Evolutionary conservation across 2,888 invertebrate genomes (phyloP), one percentile per base, ranked within the genome.

Genomic region (Erebia ligea): DNA sequence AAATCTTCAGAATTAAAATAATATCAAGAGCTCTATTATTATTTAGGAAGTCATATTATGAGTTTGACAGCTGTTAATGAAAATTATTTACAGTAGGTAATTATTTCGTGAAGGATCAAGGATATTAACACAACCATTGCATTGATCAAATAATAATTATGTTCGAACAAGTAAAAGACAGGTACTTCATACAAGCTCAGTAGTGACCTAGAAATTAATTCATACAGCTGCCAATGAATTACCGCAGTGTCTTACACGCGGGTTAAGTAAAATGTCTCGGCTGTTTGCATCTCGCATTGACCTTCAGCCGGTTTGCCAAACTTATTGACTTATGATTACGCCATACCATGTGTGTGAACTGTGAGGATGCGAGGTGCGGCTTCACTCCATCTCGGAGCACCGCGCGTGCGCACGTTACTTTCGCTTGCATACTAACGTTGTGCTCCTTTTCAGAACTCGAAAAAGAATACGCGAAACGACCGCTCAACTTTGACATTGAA

Each of bases 401-500:
- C 78, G 82, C 81, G 85, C 87, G 88, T 77, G 88, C 89, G 89
- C 86, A 77, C 88, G 88, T 83, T 81, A 82, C 80, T 72, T 73
- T 58, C 76, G 75, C 70, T 71, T 68, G 19, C 68, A 21, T 75
- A 76, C 54, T 78, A 86, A 80, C 75, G 72, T 67, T 75, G 34
- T 70, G 68, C 84, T 73, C 93, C 94, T 73, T 96, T 96, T 78
- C 95, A 97, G 93, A 92, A 73, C 92, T 85, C 85, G 87, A 91
- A 78, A 97, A 97, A 87, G 97, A 98, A 88, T 92, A 97, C 80
- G 96, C 97, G 54, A 96, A 96, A 84, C 95, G 96, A 68, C 97
- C 98, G 0, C 89, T 97, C 75, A 97, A 98, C 88, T 96, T 97
- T 81, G 97, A 97, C 83, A 95, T 97, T 81, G 98, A 98, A 85